Evolutionary conservation across 92 coral and sea anemone species (phyloP), one percentile per base, ranked within the genome.

Genomic region (Paramuricea clavata): DNA sequence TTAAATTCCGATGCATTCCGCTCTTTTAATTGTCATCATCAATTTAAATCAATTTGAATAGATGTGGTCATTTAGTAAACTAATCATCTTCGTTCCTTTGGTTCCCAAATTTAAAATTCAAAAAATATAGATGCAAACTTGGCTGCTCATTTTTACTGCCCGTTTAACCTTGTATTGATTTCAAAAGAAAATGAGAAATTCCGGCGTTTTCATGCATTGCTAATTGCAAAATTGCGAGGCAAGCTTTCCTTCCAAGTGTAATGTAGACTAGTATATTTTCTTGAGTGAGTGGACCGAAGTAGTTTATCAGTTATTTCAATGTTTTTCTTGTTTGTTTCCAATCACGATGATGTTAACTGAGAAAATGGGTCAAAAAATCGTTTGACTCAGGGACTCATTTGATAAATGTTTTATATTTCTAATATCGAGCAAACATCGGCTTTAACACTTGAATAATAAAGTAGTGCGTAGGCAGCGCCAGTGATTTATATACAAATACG

Each of bases 371-470:
- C 50, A 2, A 70, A 31, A n/a, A n/a, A n/a, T n/a, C n/a, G n/a
- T n/a, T 30, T 32, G 59, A 73, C 44, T 39, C 11, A 54, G 25
- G 23, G 27, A 0, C n/a, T 27, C 31, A 47, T 52, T 76, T 52
- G 82, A 76, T 52, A 76, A 74, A 76, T 54, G 39, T 12, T 76
- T 76, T 54, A 23, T 42, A 39, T 76, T 26, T 31, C 68, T 68
- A 25, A 52, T 65, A 65, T 19, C 82, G 21, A 54, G 42, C 62
- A 49, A 52, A 76, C 82, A 76, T 11, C 42, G 82, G 32, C 50
- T 72, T 12, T 72, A 69, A 44, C 78, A 41, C 41, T 39, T 44
- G 72, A 65, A 65, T 54, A 54, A 54, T 65, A 12, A 30, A 60
- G 68, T 16, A 65, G 72, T 65, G 72, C 72, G 72, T 65, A 65